A percentile compares a stretch with the other conserved stretches of the same genome.
phyloP scores from a whole-genome alignment of 2,888 invertebrate genomes.

The Alloscopus bannaensis region DNA sequence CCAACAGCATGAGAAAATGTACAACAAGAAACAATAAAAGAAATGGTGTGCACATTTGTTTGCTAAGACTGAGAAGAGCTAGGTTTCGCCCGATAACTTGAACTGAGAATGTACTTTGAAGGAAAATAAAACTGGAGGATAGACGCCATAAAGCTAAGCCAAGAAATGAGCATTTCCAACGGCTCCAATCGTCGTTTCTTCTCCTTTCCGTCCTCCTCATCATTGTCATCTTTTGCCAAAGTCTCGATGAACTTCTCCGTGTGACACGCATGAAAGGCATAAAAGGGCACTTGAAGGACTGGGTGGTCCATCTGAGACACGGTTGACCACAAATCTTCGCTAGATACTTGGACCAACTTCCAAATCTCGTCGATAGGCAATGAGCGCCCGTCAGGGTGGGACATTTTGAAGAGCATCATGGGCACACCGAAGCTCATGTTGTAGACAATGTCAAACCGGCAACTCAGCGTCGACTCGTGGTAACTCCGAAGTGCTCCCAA shows the following conservation, averaged over 20 bases:
- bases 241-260: conserved; percentile 59
- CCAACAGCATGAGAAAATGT: conserved; percentile 3
- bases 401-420: conserved; percentile 60
- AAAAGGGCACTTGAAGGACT: conserved; percentile 65
- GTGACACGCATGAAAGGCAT: conserved; percentile 65
- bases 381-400: conserved; percentile 46
- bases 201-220: neutral
- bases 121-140: conserved; percentile 48
- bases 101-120: conserved; percentile 22
- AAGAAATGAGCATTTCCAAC: conserved; percentile 57
- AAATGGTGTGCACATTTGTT: neutral
- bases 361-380: conserved; percentile 61
- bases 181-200: no score
- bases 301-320: conserved; percentile 68
- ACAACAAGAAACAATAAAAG: no score
- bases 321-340: conserved; percentile 57
- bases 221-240: conserved; percentile 8
- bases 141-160: conserved; percentile 65
- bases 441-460: conserved; percentile 62
- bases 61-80: no score
- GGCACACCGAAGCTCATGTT: conserved; percentile 60
- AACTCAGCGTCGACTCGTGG: conserved; percentile 27
- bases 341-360: conserved; percentile 45
- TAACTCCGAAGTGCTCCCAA: conserved; percentile 19
- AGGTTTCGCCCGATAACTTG: no score